A percentile compares a stretch with the other conserved stretches of the same genome.
phyloP scores from a whole-genome alignment of 2,888 invertebrate species.

The Crocallis elinguaria region DNA sequence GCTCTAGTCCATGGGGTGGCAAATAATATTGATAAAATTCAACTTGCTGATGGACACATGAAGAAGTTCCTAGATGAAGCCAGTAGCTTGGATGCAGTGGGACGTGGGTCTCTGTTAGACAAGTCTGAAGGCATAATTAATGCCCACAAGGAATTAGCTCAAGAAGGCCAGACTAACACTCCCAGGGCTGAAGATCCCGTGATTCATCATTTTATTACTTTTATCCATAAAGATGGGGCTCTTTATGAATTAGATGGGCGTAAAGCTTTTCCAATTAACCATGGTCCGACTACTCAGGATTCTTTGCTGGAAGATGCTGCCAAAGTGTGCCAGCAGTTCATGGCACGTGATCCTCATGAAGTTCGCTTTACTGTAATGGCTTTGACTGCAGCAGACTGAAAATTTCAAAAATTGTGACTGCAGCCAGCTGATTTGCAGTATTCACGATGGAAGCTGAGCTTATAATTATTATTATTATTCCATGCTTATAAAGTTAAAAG shows the following conservation, averaged over 20 bases:
- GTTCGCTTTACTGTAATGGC: slow-evolving; percentile 96
- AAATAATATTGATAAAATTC: slow-evolving; percentile 92
- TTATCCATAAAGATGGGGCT: slow-evolving; percentile 91
- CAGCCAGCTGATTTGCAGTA: neutral
- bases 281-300: slow-evolving; percentile 91
- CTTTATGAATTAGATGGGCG: slow-evolving; percentile 93
- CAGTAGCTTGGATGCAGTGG: slow-evolving; percentile 87
- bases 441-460: slow-evolving; percentile 45
- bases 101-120: slow-evolving; percentile 90
- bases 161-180: slow-evolving; percentile 96
- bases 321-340: slow-evolving; percentile 92
- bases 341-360: slow-evolving; percentile 94
- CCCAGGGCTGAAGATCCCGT: slow-evolving; percentile 90
- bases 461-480: slow-evolving; percentile 36
- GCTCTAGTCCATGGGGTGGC: slow-evolving; percentile 97
- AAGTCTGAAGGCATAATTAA: slow-evolving; percentile 89
- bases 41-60: slow-evolving; percentile 88
- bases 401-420: slow-evolving; percentile 10
- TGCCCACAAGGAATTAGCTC: slow-evolving; percentile 93
- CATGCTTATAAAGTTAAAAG: slow-evolving; percentile 47
- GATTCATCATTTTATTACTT: slow-evolving; percentile 95
- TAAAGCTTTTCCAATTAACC: slow-evolving; percentile 91
- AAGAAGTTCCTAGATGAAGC: slow-evolving; percentile 91
- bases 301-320: slow-evolving; percentile 93
- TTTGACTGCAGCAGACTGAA: slow-evolving; percentile 86